Conservation (phyloP, 2,113 vertebrate species). For the Actinemys pallida region DNA sequence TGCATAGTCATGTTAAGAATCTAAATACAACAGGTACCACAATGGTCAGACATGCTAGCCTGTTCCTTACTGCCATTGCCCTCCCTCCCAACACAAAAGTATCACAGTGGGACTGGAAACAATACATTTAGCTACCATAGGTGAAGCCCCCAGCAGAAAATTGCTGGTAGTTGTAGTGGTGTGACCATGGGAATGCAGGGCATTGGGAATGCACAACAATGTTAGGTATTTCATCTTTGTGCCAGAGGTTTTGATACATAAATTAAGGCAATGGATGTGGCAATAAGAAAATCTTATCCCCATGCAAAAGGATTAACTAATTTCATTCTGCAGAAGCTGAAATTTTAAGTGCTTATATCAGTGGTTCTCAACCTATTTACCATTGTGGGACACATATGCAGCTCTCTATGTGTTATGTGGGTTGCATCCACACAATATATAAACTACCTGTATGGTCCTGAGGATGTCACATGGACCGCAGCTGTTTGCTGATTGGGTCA, state of each 20-base stretch:
- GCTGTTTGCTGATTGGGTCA: too few species aligned
- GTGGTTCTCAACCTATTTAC: too few species aligned
- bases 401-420: too few species aligned
- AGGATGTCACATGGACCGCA: too few species aligned
- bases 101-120: not conserved
- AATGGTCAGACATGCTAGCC: not conserved
- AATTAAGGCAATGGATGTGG: too few species aligned
- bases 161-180: not conserved
- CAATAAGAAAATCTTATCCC: not conserved
- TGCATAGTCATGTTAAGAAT: not conserved
- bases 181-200: not conserved
- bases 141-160: not conserved
- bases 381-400: too few species aligned
- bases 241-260: not conserved
- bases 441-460: too few species aligned
- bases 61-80: not conserved
- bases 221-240: not conserved
- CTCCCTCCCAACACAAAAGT: not conserved
- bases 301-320: fast-evolving
- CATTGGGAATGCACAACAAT: not conserved
- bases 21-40: not conserved
- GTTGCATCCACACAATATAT: too few species aligned
- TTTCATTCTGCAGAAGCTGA: not conserved
- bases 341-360: not conserved
- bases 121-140: not conserved